phyloP scores from a whole-genome alignment of 2,888 invertebrate genomes.

The Dasysyrphus tricinctus region DNA sequence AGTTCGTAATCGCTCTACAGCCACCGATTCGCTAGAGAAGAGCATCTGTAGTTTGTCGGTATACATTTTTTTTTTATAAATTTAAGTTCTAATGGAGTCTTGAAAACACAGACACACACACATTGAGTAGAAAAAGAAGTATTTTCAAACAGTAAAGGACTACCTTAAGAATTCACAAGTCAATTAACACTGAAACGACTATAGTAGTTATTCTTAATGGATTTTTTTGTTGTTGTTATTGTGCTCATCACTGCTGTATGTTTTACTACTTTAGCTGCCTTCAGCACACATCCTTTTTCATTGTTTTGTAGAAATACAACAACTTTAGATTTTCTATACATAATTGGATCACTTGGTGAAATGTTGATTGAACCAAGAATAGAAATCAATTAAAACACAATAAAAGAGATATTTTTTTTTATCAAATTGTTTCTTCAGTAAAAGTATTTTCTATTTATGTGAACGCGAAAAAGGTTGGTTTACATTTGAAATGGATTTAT shows the following conservation, averaged over 20 bases:
- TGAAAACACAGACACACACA: constrained; percentile 1
- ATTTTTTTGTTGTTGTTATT: background rate
- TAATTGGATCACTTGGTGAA: constrained; percentile 20
- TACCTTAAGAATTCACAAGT: constrained; percentile 62
- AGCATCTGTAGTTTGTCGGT: background rate
- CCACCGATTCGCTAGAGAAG: background rate
- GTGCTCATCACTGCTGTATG: background rate
- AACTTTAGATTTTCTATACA: background rate
- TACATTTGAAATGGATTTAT: background rate
- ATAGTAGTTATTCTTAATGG: constrained; percentile 51
- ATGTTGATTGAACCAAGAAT: constrained; percentile 48
- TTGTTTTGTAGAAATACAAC: background rate
- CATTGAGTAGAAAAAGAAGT: background rate
- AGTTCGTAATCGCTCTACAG: background rate
- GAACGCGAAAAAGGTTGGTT: background rate
- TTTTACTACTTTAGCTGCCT: constrained; percentile 9
- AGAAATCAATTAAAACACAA: constrained; percentile 64
- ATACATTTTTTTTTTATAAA: constrained; percentile 10
- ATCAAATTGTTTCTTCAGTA: background rate
- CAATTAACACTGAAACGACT: constrained; percentile 64
- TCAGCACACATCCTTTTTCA: constrained; percentile 24
- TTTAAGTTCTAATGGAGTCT: constrained; percentile 48
- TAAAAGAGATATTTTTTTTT: constrained; percentile 10
- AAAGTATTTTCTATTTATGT: background rate
- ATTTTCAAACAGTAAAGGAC: constrained; percentile 46